Conservation (phyloP, 2,888 invertebrate species). For the Alloplasta piceator region DNA sequence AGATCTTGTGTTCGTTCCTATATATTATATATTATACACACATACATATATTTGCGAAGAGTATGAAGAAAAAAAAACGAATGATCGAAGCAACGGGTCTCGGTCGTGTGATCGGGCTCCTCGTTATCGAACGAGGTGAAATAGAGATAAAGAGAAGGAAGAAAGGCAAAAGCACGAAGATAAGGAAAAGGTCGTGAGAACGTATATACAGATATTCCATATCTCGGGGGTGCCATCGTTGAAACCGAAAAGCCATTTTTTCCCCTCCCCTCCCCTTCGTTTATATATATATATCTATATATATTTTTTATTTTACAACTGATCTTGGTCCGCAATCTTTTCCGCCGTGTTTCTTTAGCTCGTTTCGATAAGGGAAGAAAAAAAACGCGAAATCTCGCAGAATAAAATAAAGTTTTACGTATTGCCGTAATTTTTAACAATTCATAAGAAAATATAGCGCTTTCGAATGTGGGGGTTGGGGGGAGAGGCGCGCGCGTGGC, state of each 20-base stretch:
- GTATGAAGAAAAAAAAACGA: slow-evolving; percentile 19
- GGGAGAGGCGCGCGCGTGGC: too few relatives aligned
- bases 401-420: too few relatives aligned
- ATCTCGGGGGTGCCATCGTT: slow-evolving; percentile 12
- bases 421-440: too few relatives aligned
- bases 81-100: slow-evolving; percentile 50
- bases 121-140: slow-evolving; percentile 55
- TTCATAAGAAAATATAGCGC: too few relatives aligned
- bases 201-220: slow-evolving; percentile 8
- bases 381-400: too few relatives aligned
- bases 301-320: background rate
- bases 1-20: background rate
- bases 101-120: slow-evolving; percentile 40
- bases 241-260: slow-evolving; percentile 10
- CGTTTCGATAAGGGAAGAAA: too few relatives aligned
- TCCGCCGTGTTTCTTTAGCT: too few relatives aligned
- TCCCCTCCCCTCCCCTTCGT: too few relatives aligned
- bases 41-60: background rate
- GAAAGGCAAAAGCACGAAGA: slow-evolving; percentile 31
- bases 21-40: background rate
- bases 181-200: slow-evolving; percentile 49
- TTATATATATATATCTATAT: background rate
- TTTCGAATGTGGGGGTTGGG: too few relatives aligned
- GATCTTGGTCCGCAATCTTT: too few relatives aligned
- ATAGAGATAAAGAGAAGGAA: slow-evolving; percentile 33